A percentile compares a stretch with the other conserved stretches of the same genome.
phyloP scores from a whole-genome alignment of 2,113 vertebrate species.

The Mormoops blainvillei region DNA sequence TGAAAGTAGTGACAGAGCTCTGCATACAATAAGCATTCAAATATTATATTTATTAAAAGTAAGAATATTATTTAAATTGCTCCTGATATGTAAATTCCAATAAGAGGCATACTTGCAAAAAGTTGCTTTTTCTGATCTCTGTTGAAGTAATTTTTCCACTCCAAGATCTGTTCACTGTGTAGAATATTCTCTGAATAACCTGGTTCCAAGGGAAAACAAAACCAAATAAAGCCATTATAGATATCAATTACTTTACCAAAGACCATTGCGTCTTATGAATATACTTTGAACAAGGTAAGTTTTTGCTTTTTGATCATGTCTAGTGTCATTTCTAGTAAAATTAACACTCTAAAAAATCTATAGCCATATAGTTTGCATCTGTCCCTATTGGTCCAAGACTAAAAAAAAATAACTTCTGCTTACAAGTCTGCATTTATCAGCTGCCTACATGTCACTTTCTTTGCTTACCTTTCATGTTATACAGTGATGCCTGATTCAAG shows the following conservation, averaged over 20 bases:
- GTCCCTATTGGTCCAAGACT: background rate
- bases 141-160: conserved; percentile 94
- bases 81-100: conserved; percentile 14
- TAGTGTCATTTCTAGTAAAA: conserved; percentile 34
- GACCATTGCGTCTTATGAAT: background rate
- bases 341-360: background rate
- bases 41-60: conserved; percentile 36
- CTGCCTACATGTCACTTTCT: background rate
- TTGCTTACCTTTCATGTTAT: background rate
- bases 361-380: background rate
- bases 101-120: conserved; percentile 88
- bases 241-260: background rate
- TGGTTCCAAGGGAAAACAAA: conserved; percentile 74
- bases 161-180: conserved; percentile 98
- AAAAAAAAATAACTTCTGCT: background rate
- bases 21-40: background rate
- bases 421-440: background rate
- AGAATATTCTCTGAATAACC: conserved; percentile 99
- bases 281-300: background rate
- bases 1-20: background rate
- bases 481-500: background rate
- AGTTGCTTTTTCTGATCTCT: conserved; percentile 97
- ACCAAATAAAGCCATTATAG: conserved; percentile 48
- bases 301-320: background rate
- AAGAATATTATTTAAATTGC: background rate